Conservation (phyloP, 1,140 invertebrate genomes). For the Zaprionus vittiger region DNA sequence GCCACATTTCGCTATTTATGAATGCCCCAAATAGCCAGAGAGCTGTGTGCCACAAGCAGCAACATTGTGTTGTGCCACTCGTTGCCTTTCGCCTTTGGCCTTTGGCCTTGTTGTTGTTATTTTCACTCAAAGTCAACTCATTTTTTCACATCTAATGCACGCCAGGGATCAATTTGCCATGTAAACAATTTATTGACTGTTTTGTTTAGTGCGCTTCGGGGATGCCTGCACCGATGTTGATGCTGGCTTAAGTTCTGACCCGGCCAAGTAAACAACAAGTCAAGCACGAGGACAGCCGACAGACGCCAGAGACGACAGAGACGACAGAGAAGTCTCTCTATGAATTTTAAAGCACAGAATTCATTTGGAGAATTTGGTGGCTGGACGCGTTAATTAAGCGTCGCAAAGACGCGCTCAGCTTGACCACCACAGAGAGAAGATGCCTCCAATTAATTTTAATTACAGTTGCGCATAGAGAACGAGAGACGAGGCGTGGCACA, state of each 20-base stretch:
- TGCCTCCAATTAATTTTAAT: slow-evolving; percentile 82
- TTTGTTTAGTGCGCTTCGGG: slow-evolving; percentile 81
- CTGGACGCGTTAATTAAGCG: slow-evolving; percentile 66
- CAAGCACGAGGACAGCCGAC: background rate
- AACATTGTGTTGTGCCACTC: too few relatives aligned
- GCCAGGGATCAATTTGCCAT: slow-evolving; percentile 82
- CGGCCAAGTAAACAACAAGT: slow-evolving; percentile 41
- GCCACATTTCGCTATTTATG: slow-evolving; percentile 23
- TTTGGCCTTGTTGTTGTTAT: slow-evolving; percentile 34
- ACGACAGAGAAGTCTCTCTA: slow-evolving; percentile 9
- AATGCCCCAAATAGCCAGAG: slow-evolving; percentile 45
- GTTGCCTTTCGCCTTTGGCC: slow-evolving; percentile 4
- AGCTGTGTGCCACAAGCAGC: slow-evolving; percentile 3
- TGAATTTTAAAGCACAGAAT: slow-evolving; percentile 64
- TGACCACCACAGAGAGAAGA: slow-evolving; percentile 62
- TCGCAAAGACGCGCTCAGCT: slow-evolving; percentile 35
- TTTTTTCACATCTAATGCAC: slow-evolving; percentile 83
- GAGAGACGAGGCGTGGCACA: slow-evolving; percentile 13
- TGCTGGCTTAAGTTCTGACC: slow-evolving; percentile 48
- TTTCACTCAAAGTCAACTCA: slow-evolving; percentile 79
- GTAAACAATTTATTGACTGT: slow-evolving; percentile 83
- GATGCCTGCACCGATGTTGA: slow-evolving; percentile 49
- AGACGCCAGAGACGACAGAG: too few relatives aligned
- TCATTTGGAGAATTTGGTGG: slow-evolving; percentile 53
- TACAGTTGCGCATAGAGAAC: slow-evolving; percentile 59